These are phyloP conservation scores for Teinopalpus imperialis DNA, from an alignment of 2,888 invertebrate genomes.

Conservation along the genomic window DNA sequence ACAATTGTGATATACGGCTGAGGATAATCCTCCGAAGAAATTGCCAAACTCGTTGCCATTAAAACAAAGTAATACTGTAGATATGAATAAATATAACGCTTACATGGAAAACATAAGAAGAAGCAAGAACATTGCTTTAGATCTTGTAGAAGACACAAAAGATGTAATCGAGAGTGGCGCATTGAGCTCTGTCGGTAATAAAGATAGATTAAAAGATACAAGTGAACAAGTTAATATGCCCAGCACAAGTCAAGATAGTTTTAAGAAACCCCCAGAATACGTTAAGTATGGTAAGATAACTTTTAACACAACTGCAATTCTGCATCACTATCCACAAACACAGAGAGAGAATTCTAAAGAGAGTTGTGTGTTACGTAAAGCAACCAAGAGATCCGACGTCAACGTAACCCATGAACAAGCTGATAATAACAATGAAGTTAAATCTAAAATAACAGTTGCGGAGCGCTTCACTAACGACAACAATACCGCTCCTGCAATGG, in stretches of 20 bases:
- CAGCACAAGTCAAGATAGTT: slow-evolving; percentile 55
- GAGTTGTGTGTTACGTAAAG: slow-evolving; percentile 28
- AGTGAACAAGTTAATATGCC: slow-evolving; percentile 54
- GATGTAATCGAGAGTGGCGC: slow-evolving; percentile 53
- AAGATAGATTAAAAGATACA: slow-evolving; percentile 42
- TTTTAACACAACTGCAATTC: slow-evolving; percentile 70
- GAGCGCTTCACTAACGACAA: slow-evolving; percentile 56
- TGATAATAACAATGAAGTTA: slow-evolving; percentile 61
- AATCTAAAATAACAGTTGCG: slow-evolving; percentile 34
- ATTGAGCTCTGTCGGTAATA: slow-evolving; percentile 39
- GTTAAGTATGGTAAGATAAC: slow-evolving; percentile 74
- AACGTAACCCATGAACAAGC: slow-evolving; percentile 45
- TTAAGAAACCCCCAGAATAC: slow-evolving; percentile 57
- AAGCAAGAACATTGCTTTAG: slow-evolving; percentile 66
- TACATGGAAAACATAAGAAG: slow-evolving; percentile 70
- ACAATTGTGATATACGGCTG: slow-evolving; percentile 77
- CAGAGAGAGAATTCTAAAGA: slow-evolving; percentile 42
- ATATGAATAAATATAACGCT: slow-evolving; percentile 71
- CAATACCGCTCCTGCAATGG: slow-evolving; percentile 50
- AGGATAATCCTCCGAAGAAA: slow-evolving; percentile 61
- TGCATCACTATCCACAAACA: slow-evolving; percentile 74
- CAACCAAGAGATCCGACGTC: slow-evolving; percentile 56
- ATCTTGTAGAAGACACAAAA: slow-evolving; percentile 65
- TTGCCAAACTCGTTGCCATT: slow-evolving; percentile 73
- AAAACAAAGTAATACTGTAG: slow-evolving; percentile 70